These are phyloP conservation scores for Diabrotica virgifera DNA, from an alignment of 1,140 invertebrate genomes.

Conservation along the genomic window DNA sequence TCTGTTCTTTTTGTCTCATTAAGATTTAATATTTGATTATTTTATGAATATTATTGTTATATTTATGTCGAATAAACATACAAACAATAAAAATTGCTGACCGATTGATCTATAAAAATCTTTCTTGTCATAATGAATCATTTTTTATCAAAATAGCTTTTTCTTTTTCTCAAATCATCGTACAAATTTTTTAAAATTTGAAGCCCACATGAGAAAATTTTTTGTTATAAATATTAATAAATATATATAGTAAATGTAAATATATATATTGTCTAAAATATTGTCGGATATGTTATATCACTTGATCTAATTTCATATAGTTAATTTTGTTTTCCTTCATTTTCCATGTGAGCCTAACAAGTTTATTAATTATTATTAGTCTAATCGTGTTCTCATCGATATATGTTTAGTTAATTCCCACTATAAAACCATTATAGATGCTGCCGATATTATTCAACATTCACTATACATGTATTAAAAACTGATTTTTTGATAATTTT, in stretches of 20 bases:
- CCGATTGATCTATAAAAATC: background rate
- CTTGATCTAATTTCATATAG: slow-evolving; percentile 7
- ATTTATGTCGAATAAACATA: too few species aligned
- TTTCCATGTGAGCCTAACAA: slow-evolving; percentile 9
- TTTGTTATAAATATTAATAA: slow-evolving; percentile 11
- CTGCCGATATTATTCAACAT: too few species aligned
- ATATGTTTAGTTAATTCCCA: too few species aligned
- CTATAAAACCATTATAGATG: too few species aligned
- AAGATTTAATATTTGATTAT: too few species aligned
- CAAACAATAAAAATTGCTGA: too few species aligned
- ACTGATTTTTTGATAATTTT: too few species aligned
- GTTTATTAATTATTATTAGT: background rate
- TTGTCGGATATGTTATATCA: slow-evolving; percentile 14
- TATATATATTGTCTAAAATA: slow-evolving; percentile 17
- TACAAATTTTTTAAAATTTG: slow-evolving; percentile 1
- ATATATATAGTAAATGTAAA: slow-evolving; percentile 9
- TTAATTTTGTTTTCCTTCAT: background rate
- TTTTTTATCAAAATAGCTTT: slow-evolving; percentile 1
- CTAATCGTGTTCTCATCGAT: too few species aligned
- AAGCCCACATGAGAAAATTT: slow-evolving; percentile 11
- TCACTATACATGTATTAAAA: too few species aligned
- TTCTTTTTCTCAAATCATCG: background rate
- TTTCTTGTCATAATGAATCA: background rate
- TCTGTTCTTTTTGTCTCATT: too few species aligned
- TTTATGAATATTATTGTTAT: too few species aligned